Conservation (phyloP, 2,888 invertebrate species). For the Caenorhabditis zanzibari region DNA sequence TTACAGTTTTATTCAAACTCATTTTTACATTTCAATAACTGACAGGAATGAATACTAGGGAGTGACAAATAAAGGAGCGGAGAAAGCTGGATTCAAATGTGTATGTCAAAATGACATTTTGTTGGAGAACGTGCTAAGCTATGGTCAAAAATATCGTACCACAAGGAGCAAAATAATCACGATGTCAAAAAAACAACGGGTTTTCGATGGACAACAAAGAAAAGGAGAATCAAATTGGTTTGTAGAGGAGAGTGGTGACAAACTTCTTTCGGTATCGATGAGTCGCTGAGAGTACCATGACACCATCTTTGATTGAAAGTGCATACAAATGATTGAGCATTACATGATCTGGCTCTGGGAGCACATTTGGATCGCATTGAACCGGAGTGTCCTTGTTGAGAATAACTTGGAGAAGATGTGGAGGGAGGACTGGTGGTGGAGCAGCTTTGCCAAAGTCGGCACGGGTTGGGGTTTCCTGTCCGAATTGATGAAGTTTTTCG, state of each 20-base stretch:
- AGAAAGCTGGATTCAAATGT: too few species aligned
- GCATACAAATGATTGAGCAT: constrained; percentile 99
- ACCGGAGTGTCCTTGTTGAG: constrained; percentile 98
- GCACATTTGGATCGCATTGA: constrained; percentile 97
- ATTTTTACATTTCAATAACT: not conserved
- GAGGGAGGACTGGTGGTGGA: constrained; percentile 97
- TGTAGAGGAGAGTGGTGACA: constrained; percentile 97
- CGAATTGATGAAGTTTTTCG: constrained; percentile 80
- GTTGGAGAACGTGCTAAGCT: not conserved
- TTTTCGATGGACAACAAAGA: not conserved
- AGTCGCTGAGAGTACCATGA: constrained; percentile 99
- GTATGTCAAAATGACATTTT: not conserved
- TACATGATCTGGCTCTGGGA: constrained; percentile 99
- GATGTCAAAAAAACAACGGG: constrained; percentile 10
- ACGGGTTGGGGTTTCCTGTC: constrained; percentile 90
- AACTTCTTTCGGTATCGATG: constrained; percentile 98
- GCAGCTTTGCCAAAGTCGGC: constrained; percentile 95
- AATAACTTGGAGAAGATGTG: constrained; percentile 96
- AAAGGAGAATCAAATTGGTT: constrained; percentile 89
- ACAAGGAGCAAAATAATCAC: constrained; percentile 18
- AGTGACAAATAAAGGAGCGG: too few species aligned
- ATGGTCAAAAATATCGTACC: not conserved
- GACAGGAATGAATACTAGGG: not conserved
- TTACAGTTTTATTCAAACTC: too few species aligned
- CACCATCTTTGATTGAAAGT: constrained; percentile 99